These are phyloP conservation scores for Yponomeuta sedellus DNA, from an alignment of 2,888 invertebrate species.

Conservation along the genomic window DNA sequence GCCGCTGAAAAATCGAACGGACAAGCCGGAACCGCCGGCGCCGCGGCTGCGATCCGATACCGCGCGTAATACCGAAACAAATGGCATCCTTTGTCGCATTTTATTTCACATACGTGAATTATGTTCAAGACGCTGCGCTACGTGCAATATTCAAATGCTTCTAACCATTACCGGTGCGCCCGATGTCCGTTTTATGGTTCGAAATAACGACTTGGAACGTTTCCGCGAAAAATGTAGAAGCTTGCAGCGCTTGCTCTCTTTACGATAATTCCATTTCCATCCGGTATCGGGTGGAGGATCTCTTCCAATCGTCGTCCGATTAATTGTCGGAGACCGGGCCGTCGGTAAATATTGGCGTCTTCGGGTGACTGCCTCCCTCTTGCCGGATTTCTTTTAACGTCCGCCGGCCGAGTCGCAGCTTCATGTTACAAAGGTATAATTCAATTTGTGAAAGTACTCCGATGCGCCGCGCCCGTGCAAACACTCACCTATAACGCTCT, in stretches of 20 bases:
- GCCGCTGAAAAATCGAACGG: constrained; percentile 46
- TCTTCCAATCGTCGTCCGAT: constrained; percentile 41
- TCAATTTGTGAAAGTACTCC: constrained; percentile 15
- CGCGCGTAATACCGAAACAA: constrained; percentile 62
- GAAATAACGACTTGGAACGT: constrained; percentile 3
- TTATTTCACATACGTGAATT: constrained; percentile 58
- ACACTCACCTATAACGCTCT: background rate
- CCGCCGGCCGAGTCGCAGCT: constrained; percentile 8
- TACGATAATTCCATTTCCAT: constrained; percentile 38
- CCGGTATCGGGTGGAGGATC: constrained; percentile 35
- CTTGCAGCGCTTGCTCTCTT: constrained; percentile 33
- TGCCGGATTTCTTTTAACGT: constrained; percentile 16
- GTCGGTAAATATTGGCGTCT: constrained; percentile 34
- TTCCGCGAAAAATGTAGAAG: constrained; percentile 31
- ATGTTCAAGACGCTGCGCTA: constrained; percentile 42
- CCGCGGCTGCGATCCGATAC: constrained; percentile 50
- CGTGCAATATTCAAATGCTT: constrained; percentile 44
- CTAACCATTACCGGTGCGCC: constrained; percentile 20
- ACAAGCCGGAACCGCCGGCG: constrained; percentile 29
- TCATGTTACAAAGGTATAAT: constrained; percentile 19
- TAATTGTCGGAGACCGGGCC: constrained; percentile 46
- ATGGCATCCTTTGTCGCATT: constrained; percentile 57
- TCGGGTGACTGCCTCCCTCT: constrained; percentile 20
- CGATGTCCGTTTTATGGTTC: constrained; percentile 24
- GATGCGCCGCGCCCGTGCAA: background rate